A percentile compares a stretch with the other conserved stretches of the same genome.
phyloP scores from a whole-genome alignment of 92 coral and sea anemone genomes.

The Chrysogorgia sp. region DNA sequence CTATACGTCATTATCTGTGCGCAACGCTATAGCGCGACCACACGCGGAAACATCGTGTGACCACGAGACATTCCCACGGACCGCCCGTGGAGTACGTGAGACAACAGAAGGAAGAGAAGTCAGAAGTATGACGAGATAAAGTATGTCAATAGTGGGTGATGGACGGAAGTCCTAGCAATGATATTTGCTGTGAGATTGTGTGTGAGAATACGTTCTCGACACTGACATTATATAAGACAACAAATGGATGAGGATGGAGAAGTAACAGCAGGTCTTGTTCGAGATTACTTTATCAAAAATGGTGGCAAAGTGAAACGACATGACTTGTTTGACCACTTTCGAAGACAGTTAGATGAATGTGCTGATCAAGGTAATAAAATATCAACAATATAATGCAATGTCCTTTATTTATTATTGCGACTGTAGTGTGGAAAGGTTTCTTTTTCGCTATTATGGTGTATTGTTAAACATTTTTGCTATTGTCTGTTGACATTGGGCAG shows the following conservation, averaged over 20 bases:
- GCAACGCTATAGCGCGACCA: too few species aligned
- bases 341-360: constrained; percentile 86
- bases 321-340: constrained; percentile 91
- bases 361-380: constrained; percentile 83
- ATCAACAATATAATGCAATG: too few species aligned
- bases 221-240: neutral
- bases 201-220: constrained; percentile 4
- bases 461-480: neutral
- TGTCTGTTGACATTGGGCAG: neutral
- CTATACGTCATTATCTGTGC: too few species aligned
- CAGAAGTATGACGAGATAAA: neutral
- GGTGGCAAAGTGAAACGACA: constrained; percentile 85
- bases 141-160: constrained; percentile 29
- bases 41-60: too few species aligned
- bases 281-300: constrained; percentile 82
- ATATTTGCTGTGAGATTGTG: constrained; percentile 8
- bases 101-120: constrained; percentile 5
- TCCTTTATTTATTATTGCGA: neutral
- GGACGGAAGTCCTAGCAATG: constrained; percentile 7
- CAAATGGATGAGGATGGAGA: constrained; percentile 28
- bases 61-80: too few species aligned
- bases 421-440: neutral
- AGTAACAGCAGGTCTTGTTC: constrained; percentile 44
- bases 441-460: neutral
- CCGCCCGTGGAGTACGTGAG: too few species aligned